Conservation (phyloP, 1,140 invertebrate genomes). For the Rhysida immarginata region DNA sequence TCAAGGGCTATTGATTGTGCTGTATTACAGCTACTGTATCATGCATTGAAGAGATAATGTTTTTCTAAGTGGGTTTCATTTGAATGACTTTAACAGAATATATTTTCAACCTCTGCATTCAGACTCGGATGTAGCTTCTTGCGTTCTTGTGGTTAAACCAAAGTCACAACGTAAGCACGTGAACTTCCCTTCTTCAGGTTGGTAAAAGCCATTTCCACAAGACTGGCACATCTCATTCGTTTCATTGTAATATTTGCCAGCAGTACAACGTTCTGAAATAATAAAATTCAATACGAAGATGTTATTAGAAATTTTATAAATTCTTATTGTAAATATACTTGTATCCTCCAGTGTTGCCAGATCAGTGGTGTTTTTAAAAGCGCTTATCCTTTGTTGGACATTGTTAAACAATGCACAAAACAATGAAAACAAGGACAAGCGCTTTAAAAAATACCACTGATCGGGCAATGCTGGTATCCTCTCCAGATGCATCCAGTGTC, state of each 20-base stretch:
- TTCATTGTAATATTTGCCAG: constrained; percentile 81
- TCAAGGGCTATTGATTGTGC: not conserved
- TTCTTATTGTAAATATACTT: too few relatives aligned
- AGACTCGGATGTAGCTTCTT: constrained; percentile 61
- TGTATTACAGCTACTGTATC: not conserved
- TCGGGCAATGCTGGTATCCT: too few relatives aligned
- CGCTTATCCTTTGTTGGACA: too few relatives aligned
- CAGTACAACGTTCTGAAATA: constrained; percentile 60
- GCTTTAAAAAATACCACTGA: too few relatives aligned
- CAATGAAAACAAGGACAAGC: too few relatives aligned
- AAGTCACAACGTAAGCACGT: constrained; percentile 73
- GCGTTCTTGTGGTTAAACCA: constrained; percentile 81
- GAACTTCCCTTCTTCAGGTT: constrained; percentile 80
- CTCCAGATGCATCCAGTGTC: too few relatives aligned
- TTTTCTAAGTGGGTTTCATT: constrained; percentile 10
- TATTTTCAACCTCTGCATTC: constrained; percentile 33
- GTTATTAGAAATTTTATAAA: too few relatives aligned
- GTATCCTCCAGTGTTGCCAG: too few relatives aligned
- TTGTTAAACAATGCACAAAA: too few relatives aligned
- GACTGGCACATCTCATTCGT: constrained; percentile 64
- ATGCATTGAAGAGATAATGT: not conserved
- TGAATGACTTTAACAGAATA: too few relatives aligned
- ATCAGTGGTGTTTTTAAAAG: too few relatives aligned
- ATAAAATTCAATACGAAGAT: too few relatives aligned
- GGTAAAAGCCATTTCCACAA: constrained; percentile 88